Conservation (phyloP, 2,888 invertebrate species). For the Conchocele bisecta region DNA sequence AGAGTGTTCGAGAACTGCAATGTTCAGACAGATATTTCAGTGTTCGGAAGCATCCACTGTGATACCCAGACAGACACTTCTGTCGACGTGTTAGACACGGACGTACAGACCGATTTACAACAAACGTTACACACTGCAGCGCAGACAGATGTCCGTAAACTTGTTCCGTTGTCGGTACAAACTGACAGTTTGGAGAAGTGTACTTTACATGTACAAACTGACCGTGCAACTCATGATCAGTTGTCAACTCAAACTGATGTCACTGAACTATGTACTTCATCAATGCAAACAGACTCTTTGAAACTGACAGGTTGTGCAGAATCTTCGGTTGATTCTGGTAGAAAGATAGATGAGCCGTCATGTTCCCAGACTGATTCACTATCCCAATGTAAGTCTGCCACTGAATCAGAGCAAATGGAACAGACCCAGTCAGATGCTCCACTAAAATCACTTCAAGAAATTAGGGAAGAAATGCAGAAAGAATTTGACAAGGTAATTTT, state of each 20-base stretch:
- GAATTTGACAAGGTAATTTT: slow-evolving; percentile 46
- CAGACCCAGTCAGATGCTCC: slow-evolving; percentile 5
- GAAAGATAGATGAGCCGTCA: slow-evolving; percentile 17
- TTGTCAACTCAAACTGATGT: slow-evolving; percentile 53
- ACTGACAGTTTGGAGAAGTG: slow-evolving; percentile 35
- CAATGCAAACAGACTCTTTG: slow-evolving; percentile 28
- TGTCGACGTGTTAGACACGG: slow-evolving; percentile 29
- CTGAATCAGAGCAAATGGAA: slow-evolving; percentile 11
- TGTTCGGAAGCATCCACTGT: slow-evolving; percentile 32
- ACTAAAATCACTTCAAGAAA: slow-evolving; percentile 33
- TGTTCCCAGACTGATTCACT: slow-evolving; percentile 28
- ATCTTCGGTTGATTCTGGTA: not conserved
- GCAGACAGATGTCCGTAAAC: slow-evolving; percentile 43
- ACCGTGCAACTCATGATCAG: slow-evolving; percentile 4
- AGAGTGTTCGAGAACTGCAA: slow-evolving; percentile 9
- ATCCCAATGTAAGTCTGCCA: slow-evolving; percentile 2
- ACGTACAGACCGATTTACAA: slow-evolving; percentile 36
- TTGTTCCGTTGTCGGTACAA: slow-evolving; percentile 38
- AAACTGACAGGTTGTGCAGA: slow-evolving; percentile 9
- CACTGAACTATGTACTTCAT: too few relatives aligned
- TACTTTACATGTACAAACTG: slow-evolving; percentile 43
- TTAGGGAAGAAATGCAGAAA: slow-evolving; percentile 33
- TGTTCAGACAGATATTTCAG: slow-evolving; percentile 37
- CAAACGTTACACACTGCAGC: slow-evolving; percentile 20
- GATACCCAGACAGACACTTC: slow-evolving; percentile 51